These are phyloP conservation scores for Lamellibrachia luymesi DNA, from an alignment of 1,140 invertebrate species.

Conservation along the genomic window DNA sequence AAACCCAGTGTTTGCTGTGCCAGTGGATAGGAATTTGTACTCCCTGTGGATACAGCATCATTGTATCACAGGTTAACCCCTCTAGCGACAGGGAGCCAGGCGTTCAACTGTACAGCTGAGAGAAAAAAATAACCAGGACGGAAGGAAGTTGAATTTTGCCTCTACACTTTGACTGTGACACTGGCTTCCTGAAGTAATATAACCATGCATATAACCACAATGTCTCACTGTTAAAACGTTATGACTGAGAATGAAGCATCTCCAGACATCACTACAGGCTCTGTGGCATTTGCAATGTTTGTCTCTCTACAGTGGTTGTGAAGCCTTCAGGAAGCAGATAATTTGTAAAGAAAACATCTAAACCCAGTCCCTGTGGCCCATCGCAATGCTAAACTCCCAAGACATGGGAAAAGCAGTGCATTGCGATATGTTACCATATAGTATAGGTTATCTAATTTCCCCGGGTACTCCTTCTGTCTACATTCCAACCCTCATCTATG, in stretches of 20 bases:
- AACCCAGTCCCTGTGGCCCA: not conserved
- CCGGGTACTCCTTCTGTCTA: not conserved
- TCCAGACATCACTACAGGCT: not conserved
- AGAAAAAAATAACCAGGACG: not conserved
- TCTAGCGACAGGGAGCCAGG: not conserved
- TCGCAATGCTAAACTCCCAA: not conserved
- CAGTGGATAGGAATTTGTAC: not conserved
- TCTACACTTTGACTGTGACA: not conserved
- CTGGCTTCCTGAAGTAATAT: not conserved
- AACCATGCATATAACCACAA: not conserved
- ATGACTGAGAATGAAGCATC: not conserved
- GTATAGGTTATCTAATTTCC: not conserved
- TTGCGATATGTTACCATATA: not conserved
- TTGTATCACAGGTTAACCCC: not conserved
- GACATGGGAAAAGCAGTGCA: not conserved
- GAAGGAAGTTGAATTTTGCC: not conserved
- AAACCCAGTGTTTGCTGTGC: not conserved
- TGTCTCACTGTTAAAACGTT: not conserved
- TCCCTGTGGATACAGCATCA: not conserved
- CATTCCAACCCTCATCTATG: not conserved
- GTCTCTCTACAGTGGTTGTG: not conserved
- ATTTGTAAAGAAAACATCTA: not conserved
- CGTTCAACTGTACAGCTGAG: not conserved
- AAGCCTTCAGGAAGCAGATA: not conserved
- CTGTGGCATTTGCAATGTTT: not conserved